A percentile compares a stretch with the other conserved stretches of the same genome.
These are phyloP conservation scores for Platycercus adscitus DNA, from an alignment of 2,113 vertebrate genomes.

Conservation along the genomic window DNA sequence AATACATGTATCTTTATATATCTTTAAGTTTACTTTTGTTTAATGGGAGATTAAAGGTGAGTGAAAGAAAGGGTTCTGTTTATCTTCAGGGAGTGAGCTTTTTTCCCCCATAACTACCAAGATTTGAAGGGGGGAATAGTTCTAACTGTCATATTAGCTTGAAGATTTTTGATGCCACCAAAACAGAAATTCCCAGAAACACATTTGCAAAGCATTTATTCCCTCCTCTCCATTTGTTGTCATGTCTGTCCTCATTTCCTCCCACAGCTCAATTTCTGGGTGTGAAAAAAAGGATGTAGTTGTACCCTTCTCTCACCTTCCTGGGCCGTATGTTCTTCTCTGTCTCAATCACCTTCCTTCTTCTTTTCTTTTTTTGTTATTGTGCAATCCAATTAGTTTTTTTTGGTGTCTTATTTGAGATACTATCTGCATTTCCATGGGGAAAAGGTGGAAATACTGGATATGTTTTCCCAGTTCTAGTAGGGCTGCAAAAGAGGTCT, in stretches of 20 bases:
- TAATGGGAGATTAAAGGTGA: neutral
- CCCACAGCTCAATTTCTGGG: neutral
- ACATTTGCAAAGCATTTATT: neutral
- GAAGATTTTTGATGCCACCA: neutral
- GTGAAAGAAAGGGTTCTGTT: neutral
- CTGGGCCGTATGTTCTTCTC: neutral
- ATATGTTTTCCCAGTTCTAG: neutral
- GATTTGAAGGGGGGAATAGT: neutral
- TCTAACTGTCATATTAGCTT: neutral
- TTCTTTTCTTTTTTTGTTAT: neutral
- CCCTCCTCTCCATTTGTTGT: neutral
- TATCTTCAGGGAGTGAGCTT: neutral
- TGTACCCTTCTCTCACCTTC: neutral
- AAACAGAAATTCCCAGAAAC: neutral
- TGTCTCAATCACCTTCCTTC: neutral
- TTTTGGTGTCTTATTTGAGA: neutral
- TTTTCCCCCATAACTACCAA: neutral
- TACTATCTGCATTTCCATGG: neutral
- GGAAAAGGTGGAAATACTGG: neutral
- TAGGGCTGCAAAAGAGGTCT: neutral
- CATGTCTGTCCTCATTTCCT: neutral
- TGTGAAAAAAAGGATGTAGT: neutral
- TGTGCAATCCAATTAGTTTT: neutral
- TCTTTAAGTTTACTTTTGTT: neutral
- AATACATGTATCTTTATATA: neutral